These are phyloP conservation scores for Nilaparvata lugens DNA, from an alignment of 1,140 invertebrate genomes.

Conservation along the genomic window DNA sequence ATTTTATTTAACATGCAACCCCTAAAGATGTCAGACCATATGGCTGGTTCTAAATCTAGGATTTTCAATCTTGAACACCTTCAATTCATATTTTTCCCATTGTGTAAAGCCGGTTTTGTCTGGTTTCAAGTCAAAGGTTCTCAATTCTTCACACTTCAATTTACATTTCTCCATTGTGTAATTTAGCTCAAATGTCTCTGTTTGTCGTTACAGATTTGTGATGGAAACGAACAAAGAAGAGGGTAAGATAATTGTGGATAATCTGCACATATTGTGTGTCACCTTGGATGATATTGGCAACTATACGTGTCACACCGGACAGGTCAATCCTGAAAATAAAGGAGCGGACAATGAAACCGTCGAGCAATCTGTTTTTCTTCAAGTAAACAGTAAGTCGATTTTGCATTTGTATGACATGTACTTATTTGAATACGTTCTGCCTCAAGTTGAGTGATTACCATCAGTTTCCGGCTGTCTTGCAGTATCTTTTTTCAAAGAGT, in stretches of 20 bases:
- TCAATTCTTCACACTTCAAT: too few species aligned
- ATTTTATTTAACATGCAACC: neutral
- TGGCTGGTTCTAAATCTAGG: neutral
- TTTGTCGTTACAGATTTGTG: constrained; percentile 12
- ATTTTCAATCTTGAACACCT: neutral
- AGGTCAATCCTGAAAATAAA: constrained; percentile 27
- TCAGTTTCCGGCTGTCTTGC: neutral
- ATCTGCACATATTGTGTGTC: constrained; percentile 34
- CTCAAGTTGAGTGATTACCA: neutral
- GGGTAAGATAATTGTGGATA: constrained; percentile 16
- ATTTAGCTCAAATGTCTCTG: too few species aligned
- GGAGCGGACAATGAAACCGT: constrained; percentile 24
- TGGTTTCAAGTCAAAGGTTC: neutral
- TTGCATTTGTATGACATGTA: neutral
- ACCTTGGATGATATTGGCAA: constrained; percentile 38
- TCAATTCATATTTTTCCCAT: neutral
- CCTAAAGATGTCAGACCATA: neutral
- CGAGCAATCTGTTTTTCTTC: constrained; percentile 25
- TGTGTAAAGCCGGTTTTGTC: neutral
- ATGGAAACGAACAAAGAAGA: constrained; percentile 6
- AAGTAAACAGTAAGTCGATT: constrained; percentile 28
- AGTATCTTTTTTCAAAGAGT: neutral
- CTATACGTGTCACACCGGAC: constrained; percentile 38
- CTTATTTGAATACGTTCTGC: neutral
- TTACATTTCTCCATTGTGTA: too few species aligned